Percentiles rank a stretch among this genome's conserved stretches.
These are phyloP conservation scores for Caiman crocodilus DNA, from an alignment of 2,797 vertebrate species.

Conservation along the genomic window DNA sequence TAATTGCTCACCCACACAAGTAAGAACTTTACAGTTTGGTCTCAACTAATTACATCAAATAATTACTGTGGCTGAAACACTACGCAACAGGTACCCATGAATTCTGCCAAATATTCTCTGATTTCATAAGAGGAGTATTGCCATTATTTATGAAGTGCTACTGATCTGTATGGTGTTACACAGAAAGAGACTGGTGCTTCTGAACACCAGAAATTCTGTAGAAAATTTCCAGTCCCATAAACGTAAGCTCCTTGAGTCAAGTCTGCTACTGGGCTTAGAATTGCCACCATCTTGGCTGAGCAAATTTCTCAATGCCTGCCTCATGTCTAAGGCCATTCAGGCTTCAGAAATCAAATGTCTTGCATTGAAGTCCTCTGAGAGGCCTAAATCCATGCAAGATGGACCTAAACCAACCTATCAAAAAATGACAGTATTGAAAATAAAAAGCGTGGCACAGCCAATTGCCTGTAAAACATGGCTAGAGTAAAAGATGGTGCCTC, in stretches of 20 bases:
- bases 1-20: conserved; percentile 45
- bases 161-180: not conserved
- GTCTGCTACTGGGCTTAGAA: not conserved
- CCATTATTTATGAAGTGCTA: not conserved
- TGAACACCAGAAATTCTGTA: too few species aligned
- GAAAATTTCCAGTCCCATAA: too few species aligned
- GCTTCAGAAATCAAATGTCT: too few species aligned
- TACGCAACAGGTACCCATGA: conserved; percentile 29
- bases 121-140: conserved; percentile 44
- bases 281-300: not conserved
- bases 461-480: too few species aligned
- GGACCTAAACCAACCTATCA: too few species aligned
- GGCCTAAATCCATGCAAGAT: too few species aligned
- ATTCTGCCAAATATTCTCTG: not conserved
- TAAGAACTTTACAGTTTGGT: conserved; percentile 48
- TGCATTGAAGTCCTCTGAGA: too few species aligned
- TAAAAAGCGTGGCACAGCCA: too few species aligned
- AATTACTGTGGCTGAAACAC: conserved; percentile 41
- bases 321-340: too few species aligned
- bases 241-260: conserved; percentile 25
- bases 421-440: too few species aligned
- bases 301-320: too few species aligned
- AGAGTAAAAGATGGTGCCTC: too few species aligned
- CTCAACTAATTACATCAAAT: conserved; percentile 62
- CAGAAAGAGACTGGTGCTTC: conserved; percentile 11